Percentiles rank a stretch among this genome's conserved stretches.
Evolutionary conservation across 2,888 invertebrate genomes (phyloP).

Genomic region (Caenorhabditis japonica): DNA sequence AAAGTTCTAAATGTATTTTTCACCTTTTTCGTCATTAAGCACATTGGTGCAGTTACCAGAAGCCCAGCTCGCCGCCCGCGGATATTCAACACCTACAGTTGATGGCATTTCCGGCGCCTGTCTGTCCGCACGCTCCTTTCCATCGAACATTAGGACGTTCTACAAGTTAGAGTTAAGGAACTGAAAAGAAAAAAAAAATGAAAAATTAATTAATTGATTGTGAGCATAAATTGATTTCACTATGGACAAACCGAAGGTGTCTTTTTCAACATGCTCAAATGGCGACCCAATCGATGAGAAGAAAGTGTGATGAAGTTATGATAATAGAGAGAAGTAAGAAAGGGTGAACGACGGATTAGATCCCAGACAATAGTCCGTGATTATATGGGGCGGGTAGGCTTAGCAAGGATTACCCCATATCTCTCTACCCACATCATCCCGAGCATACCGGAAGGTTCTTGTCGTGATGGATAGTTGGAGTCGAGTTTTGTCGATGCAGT

Average conservation of each 20-base stretch:
- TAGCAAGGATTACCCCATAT: no score
- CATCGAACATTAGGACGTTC: constrained; percentile 58
- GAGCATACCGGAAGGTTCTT: not conserved
- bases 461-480: not conserved
- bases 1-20: no score
- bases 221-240: not conserved
- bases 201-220: not conserved
- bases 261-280: constrained; percentile 34
- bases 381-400: no score
- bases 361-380: no score
- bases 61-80: constrained; percentile 74
- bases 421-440: no score
- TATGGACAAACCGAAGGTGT: constrained; percentile 21
- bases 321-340: constrained; percentile 7
- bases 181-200: not conserved
- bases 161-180: no score
- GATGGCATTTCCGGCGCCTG: constrained; percentile 56
- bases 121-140: constrained; percentile 38
- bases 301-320: not conserved
- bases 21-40: constrained; percentile 72
- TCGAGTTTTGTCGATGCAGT: no score
- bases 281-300: not conserved
- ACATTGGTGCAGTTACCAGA: constrained; percentile 70
- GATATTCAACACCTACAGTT: constrained; percentile 71
- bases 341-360: no score